These are phyloP conservation scores for Drosophila niveifrons DNA, from an alignment of 2,888 invertebrate species.

Conservation along the genomic window DNA sequence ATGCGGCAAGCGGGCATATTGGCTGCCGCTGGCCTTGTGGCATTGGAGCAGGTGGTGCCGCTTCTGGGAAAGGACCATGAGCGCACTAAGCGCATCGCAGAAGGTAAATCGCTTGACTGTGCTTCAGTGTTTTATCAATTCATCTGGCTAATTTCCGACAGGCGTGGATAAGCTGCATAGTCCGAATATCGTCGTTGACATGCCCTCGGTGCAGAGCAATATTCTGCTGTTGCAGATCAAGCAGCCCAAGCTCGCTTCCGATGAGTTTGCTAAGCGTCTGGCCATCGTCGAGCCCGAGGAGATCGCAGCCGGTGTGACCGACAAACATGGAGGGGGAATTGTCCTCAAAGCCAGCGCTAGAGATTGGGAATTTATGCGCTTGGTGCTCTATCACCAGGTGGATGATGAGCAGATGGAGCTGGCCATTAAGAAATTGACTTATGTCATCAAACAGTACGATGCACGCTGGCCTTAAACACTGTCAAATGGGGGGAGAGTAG, in stretches of 20 bases:
- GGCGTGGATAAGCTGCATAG: slow-evolving; percentile 88
- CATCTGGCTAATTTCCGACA: slow-evolving; percentile 67
- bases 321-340: slow-evolving; percentile 83
- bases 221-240: slow-evolving; percentile 90
- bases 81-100: slow-evolving; percentile 89
- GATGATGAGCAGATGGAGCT: slow-evolving; percentile 88
- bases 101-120: slow-evolving; percentile 86
- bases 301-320: slow-evolving; percentile 86
- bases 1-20: slow-evolving; percentile 97
- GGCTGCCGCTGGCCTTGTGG: slow-evolving; percentile 95
- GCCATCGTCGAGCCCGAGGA: slow-evolving; percentile 85
- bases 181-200: slow-evolving; percentile 88
- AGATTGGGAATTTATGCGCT: slow-evolving; percentile 87
- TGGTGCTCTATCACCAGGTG: slow-evolving; percentile 91
- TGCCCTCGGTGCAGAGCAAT: slow-evolving; percentile 89
- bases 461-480: slow-evolving; percentile 51
- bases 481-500: background rate
- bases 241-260: slow-evolving; percentile 86
- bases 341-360: slow-evolving; percentile 88
- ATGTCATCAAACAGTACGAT: slow-evolving; percentile 89
- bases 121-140: background rate
- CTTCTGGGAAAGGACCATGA: slow-evolving; percentile 91
- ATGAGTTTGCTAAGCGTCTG: slow-evolving; percentile 87
- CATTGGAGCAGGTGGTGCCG: slow-evolving; percentile 92
- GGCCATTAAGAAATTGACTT: slow-evolving; percentile 90